Conservation (phyloP, 2,113 vertebrate genomes). For the cattle (Bos taurus) region ARS-UCD2.0 NC_037349.1:26338001-26338500, state of each 20-base stretch:
- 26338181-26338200: neutral
- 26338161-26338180: neutral
- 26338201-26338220: neutral
- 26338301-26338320: neutral
- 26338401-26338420: neutral
- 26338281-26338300: neutral
- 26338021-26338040: neutral
- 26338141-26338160: neutral
- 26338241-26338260: neutral
- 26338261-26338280: neutral
- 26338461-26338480: fast-evolving
- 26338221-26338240: neutral
- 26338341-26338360: neutral
- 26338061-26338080: neutral
- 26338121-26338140: neutral
- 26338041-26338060: neutral
- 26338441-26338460: neutral
- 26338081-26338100: neutral
- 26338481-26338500: no score
- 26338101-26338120: neutral
- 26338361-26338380: neutral
- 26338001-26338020: neutral
- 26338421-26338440: neutral
- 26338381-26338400: neutral
- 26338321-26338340: neutral